phyloP scores from a whole-genome alignment of 2,113 vertebrate species.

The Engystomops pustulosus region DNA sequence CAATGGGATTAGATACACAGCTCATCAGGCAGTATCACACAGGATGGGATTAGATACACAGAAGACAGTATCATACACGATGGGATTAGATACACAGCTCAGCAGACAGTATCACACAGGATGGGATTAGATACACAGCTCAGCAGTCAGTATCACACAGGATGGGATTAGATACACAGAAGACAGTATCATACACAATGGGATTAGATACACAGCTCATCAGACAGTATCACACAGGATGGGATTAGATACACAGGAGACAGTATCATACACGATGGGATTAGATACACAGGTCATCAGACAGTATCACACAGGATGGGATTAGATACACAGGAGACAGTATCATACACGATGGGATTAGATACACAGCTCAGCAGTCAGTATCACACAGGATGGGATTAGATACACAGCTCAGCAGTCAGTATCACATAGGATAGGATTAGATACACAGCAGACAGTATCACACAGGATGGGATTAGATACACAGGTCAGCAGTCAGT shows the following conservation, averaged over 20 bases:
- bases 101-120: too few relatives aligned
- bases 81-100: neutral
- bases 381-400: neutral
- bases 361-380: neutral
- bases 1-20: neutral
- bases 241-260: neutral
- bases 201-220: neutral
- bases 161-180: too few relatives aligned
- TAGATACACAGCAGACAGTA: neutral
- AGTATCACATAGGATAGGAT: too few relatives aligned
- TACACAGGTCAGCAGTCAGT: neutral
- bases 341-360: neutral
- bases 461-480: neutral
- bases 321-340: neutral
- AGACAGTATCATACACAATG: too few relatives aligned
- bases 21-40: too few relatives aligned
- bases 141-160: too few relatives aligned
- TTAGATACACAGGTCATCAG: too few relatives aligned
- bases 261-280: neutral
- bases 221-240: neutral
- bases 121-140: too few relatives aligned
- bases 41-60: too few relatives aligned
- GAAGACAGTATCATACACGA: too few relatives aligned
- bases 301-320: too few relatives aligned
- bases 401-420: too few relatives aligned